Percentiles rank a stretch among this genome's conserved stretches.
Conservation (phyloP, 1,140 invertebrate species). For the Papilio polyxenes region DNA sequence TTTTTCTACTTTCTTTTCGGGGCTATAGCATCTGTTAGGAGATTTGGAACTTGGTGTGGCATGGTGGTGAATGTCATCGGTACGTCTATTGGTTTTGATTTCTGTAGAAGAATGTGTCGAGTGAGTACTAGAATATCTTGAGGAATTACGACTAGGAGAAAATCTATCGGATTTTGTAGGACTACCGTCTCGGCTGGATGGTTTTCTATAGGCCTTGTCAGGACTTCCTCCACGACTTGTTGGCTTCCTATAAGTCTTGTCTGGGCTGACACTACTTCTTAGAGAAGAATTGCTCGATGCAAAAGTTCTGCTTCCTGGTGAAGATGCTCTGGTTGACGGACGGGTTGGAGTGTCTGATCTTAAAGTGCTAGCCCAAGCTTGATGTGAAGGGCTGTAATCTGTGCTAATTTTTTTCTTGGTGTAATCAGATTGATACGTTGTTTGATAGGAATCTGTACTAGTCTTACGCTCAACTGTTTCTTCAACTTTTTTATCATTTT, state of each 20-base stretch:
- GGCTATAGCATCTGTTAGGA: conserved; percentile 51
- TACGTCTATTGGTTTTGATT: conserved; percentile 52
- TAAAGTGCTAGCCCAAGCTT: conserved; percentile 86
- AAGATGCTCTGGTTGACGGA: conserved; percentile 72
- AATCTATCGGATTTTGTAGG: conserved; percentile 66
- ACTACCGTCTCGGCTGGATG: conserved; percentile 66
- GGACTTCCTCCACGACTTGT: conserved; percentile 73
- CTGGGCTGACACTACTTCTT: conserved; percentile 81
- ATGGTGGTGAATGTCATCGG: conserved; percentile 50
- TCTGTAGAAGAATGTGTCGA: conserved; percentile 61
- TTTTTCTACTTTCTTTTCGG: conserved; percentile 49
- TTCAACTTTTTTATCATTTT: conserved; percentile 53
- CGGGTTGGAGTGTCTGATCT: conserved; percentile 81
- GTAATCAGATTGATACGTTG: conserved; percentile 82
- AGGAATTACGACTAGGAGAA: conserved; percentile 58
- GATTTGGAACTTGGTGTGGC: conserved; percentile 44
- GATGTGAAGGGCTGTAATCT: conserved; percentile 85
- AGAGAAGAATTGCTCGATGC: conserved; percentile 78
- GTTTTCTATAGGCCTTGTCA: conserved; percentile 75
- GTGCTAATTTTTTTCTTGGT: conserved; percentile 82
- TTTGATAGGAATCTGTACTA: conserved; percentile 79
- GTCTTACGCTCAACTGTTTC: conserved; percentile 60
- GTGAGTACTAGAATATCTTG: conserved; percentile 60
- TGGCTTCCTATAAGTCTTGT: conserved; percentile 73
- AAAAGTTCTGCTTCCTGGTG: conserved; percentile 73